A percentile compares a stretch with the other conserved stretches of the same genome.
Evolutionary conservation across 92 coral and sea anemone species (phyloP).

Genomic region (Palythoa heliodiscus): DNA sequence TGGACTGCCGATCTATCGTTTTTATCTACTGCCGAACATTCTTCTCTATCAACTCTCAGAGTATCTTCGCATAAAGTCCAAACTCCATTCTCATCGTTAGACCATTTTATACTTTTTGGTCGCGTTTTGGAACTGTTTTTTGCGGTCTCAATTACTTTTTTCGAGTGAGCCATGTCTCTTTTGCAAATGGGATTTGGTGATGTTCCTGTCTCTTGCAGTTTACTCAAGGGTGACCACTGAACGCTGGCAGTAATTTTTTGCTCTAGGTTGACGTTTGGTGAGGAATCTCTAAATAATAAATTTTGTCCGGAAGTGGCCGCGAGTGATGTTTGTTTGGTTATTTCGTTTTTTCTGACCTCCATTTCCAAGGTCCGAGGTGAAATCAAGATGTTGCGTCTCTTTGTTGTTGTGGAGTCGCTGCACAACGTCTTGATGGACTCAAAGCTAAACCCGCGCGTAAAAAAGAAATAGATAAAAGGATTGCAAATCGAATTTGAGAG

Average conservation of each 20-base stretch:
- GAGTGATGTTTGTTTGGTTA: not conserved
- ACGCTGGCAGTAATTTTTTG: not conserved
- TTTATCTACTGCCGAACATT: not conserved
- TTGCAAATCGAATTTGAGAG: slow-evolving; percentile 66
- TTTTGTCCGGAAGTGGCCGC: slow-evolving; percentile 2
- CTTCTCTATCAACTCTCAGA: slow-evolving; percentile 5
- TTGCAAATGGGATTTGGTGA: not conserved
- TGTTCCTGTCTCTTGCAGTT: not conserved
- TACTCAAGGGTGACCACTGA: not conserved
- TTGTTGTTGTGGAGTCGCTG: slow-evolving; percentile 8
- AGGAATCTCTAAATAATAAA: not conserved
- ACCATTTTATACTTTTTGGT: slow-evolving; percentile 25
- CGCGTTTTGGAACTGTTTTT: not conserved
- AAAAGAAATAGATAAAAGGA: slow-evolving; percentile 72
- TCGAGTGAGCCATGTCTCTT: not conserved
- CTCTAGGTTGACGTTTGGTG: not conserved
- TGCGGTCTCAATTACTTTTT: not conserved
- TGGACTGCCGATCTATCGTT: not conserved
- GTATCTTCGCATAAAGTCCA: slow-evolving; percentile 32
- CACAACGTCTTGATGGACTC: slow-evolving; percentile 23
- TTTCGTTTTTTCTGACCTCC: slow-evolving; percentile 1
- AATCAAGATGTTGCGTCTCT: slow-evolving; percentile 10
- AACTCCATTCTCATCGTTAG: slow-evolving; percentile 35
- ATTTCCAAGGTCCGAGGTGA: slow-evolving; percentile 6
- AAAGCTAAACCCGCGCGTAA: slow-evolving; percentile 31